phyloP scores from a whole-genome alignment of 2,888 invertebrate genomes.

The Hemithea aestivaria region DNA sequence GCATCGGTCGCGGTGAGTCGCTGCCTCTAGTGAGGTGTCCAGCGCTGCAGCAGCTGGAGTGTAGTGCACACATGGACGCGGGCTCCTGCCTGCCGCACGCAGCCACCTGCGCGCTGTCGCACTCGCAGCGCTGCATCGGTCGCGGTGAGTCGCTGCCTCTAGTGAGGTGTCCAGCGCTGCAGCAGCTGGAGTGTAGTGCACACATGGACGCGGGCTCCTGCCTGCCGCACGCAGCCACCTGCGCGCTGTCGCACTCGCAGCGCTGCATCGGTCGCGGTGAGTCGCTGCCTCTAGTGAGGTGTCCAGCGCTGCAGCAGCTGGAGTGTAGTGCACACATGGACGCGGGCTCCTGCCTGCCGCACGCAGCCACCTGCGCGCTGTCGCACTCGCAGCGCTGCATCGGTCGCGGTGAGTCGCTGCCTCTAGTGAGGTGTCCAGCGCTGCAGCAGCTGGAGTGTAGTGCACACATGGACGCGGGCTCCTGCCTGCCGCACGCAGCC shows the following conservation, averaged over 20 bases:
- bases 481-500: slow-evolving; percentile 49
- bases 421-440: too few relatives aligned
- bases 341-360: slow-evolving; percentile 61
- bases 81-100: slow-evolving; percentile 57
- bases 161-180: too few relatives aligned
- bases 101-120: slow-evolving; percentile 66
- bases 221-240: slow-evolving; percentile 51
- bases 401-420: slow-evolving; percentile 58
- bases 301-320: slow-evolving; percentile 53
- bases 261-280: slow-evolving; percentile 70
- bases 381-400: slow-evolving; percentile 67
- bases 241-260: slow-evolving; percentile 65
- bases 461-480: slow-evolving; percentile 70
- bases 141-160: slow-evolving; percentile 53
- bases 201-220: slow-evolving; percentile 72
- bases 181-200: slow-evolving; percentile 57
- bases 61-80: slow-evolving; percentile 68
- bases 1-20: slow-evolving; percentile 65
- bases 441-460: slow-evolving; percentile 57
- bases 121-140: slow-evolving; percentile 67
- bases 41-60: slow-evolving; percentile 56
- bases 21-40: slow-evolving; percentile 49
- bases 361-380: slow-evolving; percentile 61
- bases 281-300: slow-evolving; percentile 46
- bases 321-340: slow-evolving; percentile 69